Percentiles rank a stretch among this genome's conserved stretches.
Evolutionary conservation across 2,113 vertebrate genomes (phyloP).

Genomic region (Lethenteron camtschaticum): DNA sequence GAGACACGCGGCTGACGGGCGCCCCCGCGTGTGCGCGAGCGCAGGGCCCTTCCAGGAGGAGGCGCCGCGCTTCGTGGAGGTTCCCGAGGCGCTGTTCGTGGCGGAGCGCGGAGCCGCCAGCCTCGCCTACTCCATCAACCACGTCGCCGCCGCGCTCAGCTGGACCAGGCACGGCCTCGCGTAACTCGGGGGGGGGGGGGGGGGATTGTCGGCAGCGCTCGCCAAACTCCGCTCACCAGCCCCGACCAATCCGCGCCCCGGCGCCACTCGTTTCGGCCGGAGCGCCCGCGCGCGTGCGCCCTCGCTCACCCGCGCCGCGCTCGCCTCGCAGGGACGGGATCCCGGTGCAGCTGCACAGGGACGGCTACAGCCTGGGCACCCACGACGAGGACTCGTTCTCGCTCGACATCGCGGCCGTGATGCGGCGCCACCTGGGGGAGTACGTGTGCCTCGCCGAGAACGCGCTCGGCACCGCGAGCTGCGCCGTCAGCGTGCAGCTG

Average conservation of each 20-base stretch:
- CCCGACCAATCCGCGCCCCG: not conserved
- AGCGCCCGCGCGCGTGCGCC: not conserved
- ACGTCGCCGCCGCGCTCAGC: conserved; percentile 44
- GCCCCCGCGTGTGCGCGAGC: not conserved
- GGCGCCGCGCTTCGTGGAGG: conserved; percentile 51
- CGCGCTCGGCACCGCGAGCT: conserved; percentile 39
- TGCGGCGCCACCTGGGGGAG: conserved; percentile 29
- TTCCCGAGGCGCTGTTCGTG: conserved; percentile 54
- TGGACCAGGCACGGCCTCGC: conserved; percentile 49
- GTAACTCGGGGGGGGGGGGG: too few species aligned
- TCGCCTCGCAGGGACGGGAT: not conserved
- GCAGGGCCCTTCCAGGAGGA: conserved; percentile 58
- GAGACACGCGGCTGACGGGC: not conserved
- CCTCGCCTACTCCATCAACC: conserved; percentile 59
- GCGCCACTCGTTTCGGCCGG: too few species aligned
- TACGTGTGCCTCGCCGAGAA: conserved; percentile 55
- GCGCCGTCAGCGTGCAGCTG: conserved; percentile 37
- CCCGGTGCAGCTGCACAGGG: conserved; percentile 26
- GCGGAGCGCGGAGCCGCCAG: conserved; percentile 60
- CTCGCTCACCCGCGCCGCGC: not conserved
- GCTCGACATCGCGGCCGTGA: conserved; percentile 39
- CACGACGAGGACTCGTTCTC: conserved; percentile 70
- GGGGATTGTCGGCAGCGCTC: not conserved
- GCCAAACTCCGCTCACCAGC: not conserved
- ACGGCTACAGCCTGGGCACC: conserved; percentile 53